Conservation (phyloP, 2,797 vertebrate genomes). For the Poeciliopsis infans region DNA sequence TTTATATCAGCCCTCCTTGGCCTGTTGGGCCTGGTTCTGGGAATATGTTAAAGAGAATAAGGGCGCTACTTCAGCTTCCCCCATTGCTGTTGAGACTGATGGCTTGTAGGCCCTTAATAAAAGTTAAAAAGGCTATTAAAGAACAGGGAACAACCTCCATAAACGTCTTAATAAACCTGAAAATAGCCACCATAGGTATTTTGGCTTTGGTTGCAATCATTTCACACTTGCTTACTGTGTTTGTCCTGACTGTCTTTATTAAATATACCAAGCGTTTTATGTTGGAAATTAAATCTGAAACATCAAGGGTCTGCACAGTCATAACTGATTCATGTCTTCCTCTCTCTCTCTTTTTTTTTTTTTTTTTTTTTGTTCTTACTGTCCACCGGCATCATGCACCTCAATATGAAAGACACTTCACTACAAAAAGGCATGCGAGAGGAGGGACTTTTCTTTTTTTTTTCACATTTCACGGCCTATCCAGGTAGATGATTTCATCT, state of each 20-base stretch:
- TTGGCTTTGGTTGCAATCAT: slow-evolving; percentile 3
- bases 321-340: slow-evolving; percentile 62
- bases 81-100: slow-evolving; percentile 19
- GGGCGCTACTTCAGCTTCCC: background rate
- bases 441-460: slow-evolving; percentile 58
- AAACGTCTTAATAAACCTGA: slow-evolving; percentile 2
- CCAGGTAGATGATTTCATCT: slow-evolving; percentile 88
- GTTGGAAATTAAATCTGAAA: slow-evolving; percentile 74
- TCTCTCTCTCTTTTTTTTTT: slow-evolving; percentile 17
- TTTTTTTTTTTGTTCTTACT: slow-evolving; percentile 42
- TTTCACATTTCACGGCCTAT: slow-evolving; percentile 94
- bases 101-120: slow-evolving; percentile 27
- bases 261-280: slow-evolving; percentile 72
- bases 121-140: slow-evolving; percentile 16
- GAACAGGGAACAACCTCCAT: slow-evolving; percentile 1
- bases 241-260: slow-evolving; percentile 68
- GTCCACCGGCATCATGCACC: slow-evolving; percentile 81
- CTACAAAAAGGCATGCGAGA: slow-evolving; percentile 91
- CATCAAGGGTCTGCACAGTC: slow-evolving; percentile 76
- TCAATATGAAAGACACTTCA: slow-evolving; percentile 80
- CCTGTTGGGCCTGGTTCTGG: slow-evolving; percentile 78
- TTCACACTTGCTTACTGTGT: slow-evolving; percentile 54
- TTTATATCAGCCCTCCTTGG: slow-evolving; percentile 79
- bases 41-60: slow-evolving; percentile 57
- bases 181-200: background rate